phyloP scores from a whole-genome alignment of 2,888 invertebrate genomes.

The Idaea biselata region DNA sequence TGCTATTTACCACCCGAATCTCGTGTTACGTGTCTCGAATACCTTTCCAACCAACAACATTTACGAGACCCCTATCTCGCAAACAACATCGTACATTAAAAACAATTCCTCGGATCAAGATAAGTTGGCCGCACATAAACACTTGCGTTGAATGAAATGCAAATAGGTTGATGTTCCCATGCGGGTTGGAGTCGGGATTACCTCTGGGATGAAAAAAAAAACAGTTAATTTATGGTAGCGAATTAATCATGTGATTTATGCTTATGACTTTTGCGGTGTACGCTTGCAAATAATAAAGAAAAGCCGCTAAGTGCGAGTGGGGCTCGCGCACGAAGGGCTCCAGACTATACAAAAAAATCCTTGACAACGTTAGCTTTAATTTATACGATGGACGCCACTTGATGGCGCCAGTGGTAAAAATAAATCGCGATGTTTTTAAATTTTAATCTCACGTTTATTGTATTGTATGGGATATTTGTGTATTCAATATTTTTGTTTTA shows the following conservation, averaged over 20 bases:
- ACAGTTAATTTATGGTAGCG: neutral
- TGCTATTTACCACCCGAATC: constrained; percentile 41
- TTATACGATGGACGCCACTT: too few relatives aligned
- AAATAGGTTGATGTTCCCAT: constrained; percentile 22
- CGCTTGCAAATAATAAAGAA: neutral
- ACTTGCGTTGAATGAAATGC: constrained; percentile 29
- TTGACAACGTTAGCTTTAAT: too few relatives aligned
- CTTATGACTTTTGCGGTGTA: neutral
- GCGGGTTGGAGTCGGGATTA: constrained; percentile 15
- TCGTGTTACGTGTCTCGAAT: constrained; percentile 43
- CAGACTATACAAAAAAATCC: too few relatives aligned
- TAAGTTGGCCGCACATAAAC: constrained; percentile 31
- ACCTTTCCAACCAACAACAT: constrained; percentile 25
- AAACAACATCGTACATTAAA: constrained; percentile 12
- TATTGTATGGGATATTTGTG: too few relatives aligned
- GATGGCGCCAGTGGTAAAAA: too few relatives aligned
- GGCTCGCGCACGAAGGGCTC: too few relatives aligned
- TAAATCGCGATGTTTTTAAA: too few relatives aligned
- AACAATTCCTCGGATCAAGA: constrained; percentile 18
- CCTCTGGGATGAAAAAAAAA: constrained; percentile 2
- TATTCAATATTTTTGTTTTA: too few relatives aligned
- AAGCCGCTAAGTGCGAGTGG: too few relatives aligned
- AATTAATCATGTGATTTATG: neutral
- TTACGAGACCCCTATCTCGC: constrained; percentile 26
- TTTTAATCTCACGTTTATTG: too few relatives aligned